Conservation (phyloP, 2,797 vertebrate species). For the Sebastes steindachneri region DNA sequence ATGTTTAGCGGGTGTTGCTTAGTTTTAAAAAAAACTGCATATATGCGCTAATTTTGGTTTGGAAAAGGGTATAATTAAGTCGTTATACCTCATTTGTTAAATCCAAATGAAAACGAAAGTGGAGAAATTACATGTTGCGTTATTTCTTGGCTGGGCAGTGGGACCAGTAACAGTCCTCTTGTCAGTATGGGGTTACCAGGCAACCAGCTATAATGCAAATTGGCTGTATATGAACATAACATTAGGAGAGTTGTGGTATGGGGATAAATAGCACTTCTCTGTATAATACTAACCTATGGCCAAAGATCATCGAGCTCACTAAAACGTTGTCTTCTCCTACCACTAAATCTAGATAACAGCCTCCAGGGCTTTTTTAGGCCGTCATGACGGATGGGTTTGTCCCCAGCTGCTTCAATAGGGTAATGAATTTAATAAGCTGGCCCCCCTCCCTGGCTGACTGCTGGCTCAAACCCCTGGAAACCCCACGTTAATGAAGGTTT, state of each 20-base stretch:
- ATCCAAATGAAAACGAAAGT: background rate
- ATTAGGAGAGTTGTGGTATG: background rate
- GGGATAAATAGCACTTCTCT: background rate
- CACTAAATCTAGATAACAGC: conserved; percentile 13
- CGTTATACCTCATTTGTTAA: background rate
- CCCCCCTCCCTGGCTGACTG: conserved; percentile 2
- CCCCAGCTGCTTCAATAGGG: conserved; percentile 25
- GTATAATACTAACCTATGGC: background rate
- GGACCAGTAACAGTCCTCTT: background rate
- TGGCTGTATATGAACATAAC: background rate
- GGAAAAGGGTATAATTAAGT: background rate
- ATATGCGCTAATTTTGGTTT: no score
- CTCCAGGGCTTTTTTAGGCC: conserved; percentile 2
- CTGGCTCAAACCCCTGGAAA: conserved; percentile 45
- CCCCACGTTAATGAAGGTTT: conserved; percentile 61
- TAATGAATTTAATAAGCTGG: conserved; percentile 63
- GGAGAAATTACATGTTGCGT: background rate
- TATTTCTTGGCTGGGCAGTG: background rate
- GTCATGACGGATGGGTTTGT: conserved; percentile 45
- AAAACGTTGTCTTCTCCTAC: background rate
- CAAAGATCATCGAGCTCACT: background rate
- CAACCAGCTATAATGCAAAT: background rate
- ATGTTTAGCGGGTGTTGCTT: no score
- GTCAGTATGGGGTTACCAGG: background rate
- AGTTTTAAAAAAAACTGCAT: no score